Percentiles rank a stretch among this genome's conserved stretches.
Conservation (phyloP, 2,113 vertebrate species). For the Prietella phreatophila region DNA sequence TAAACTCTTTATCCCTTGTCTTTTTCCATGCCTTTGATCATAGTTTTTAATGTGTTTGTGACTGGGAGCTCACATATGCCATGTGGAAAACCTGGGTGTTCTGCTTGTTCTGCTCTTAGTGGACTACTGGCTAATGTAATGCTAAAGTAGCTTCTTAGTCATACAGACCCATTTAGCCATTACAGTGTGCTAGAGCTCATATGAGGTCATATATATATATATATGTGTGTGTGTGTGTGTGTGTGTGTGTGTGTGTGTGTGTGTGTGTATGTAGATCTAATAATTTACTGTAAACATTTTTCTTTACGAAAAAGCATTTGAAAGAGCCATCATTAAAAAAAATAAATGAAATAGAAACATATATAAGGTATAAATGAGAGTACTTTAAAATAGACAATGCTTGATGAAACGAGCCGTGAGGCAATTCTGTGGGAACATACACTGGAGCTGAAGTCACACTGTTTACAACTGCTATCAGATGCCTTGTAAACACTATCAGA, state of each 20-base stretch:
- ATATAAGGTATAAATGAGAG: not conserved
- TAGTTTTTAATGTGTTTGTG: slow-evolving; percentile 41
- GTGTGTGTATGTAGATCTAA: no score
- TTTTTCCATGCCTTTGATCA: slow-evolving; percentile 56
- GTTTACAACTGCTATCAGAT: not conserved
- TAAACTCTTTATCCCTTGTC: slow-evolving; percentile 36
- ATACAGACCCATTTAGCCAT: slow-evolving; percentile 1
- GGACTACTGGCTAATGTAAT: not conserved
- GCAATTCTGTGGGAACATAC: not conserved
- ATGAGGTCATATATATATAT: not conserved
- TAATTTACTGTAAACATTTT: not conserved
- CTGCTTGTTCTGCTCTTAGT: slow-evolving; percentile 26
- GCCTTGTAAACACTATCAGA: not conserved
- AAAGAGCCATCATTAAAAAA: not conserved
- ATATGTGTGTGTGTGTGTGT: no score
- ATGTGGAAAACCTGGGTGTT: slow-evolving; percentile 51
- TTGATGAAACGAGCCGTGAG: not conserved
- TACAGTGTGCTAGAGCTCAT: not conserved
- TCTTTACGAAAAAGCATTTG: not conserved
- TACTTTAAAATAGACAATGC: not conserved
- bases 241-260: no score
- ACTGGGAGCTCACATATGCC: slow-evolving; percentile 33
- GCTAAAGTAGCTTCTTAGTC: not conserved
- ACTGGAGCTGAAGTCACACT: not conserved
- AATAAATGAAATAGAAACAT: not conserved